A percentile compares a stretch with the other conserved stretches of the same genome.
phyloP scores from a whole-genome alignment of 2,797 vertebrate species.

The Prunella strophiata region DNA sequence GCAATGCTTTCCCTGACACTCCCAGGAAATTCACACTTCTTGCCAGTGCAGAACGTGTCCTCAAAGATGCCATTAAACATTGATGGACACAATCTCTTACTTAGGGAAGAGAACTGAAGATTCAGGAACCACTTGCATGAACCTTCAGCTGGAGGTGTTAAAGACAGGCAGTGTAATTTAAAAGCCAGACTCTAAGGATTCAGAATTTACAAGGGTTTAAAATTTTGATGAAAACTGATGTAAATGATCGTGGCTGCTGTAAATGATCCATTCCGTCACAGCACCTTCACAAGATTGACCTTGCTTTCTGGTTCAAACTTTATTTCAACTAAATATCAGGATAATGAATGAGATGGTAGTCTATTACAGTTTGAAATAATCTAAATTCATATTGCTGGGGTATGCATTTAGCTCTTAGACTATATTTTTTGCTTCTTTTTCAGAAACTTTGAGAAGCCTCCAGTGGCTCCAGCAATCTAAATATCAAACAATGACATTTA shows the following conservation, averaged over 20 bases:
- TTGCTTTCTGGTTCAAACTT: neutral
- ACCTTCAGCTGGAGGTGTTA: neutral
- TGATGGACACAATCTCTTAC: neutral
- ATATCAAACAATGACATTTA: neutral
- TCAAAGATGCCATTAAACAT: neutral
- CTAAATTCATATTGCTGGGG: neutral
- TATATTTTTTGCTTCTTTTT: neutral
- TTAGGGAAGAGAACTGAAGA: neutral
- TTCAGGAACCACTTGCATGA: neutral
- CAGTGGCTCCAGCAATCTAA: neutral
- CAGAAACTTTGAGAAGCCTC: neutral
- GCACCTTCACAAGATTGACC: neutral
- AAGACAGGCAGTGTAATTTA: neutral
- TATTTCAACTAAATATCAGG: neutral
- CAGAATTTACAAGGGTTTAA: neutral
- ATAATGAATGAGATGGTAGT: neutral
- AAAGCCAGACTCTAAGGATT: neutral
- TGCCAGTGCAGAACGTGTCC: accelerated
- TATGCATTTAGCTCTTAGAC: neutral
- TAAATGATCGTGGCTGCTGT: neutral
- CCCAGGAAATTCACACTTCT: neutral
- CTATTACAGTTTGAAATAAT: neutral
- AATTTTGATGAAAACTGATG: neutral
- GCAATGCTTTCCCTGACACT: accelerated
- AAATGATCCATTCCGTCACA: neutral